Base-by-base conservation (phyloP, 1,140 invertebrate genomes). In the Hyphantria cunea region DNA sequence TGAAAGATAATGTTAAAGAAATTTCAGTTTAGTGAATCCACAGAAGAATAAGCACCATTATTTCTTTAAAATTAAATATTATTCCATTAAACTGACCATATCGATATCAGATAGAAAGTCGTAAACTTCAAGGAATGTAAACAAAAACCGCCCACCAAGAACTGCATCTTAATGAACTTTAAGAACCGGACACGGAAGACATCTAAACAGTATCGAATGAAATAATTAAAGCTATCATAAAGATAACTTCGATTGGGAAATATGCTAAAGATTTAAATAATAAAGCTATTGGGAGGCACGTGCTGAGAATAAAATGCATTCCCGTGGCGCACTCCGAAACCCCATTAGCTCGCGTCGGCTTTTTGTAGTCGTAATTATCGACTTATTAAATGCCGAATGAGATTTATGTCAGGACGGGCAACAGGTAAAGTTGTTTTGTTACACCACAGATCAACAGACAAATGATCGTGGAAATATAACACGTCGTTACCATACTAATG, bases 221-320 rank as follows among this genome's bases (percentile, higher is more conserved):
- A 62, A 69, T 80, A 81, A 87, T 86, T 86, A 81, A 80, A 79
- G 76, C 80, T 80, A 83, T 80, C 71, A 59, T 66, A 49, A 69
- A 78, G 72, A 83, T 82, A 81, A 83, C 66, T 75, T 74, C 65
- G 39, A 15, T 67, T 76, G 66, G 63, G 70, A 78, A 84, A 82
- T 81, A 81, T 82, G 73, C 63, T 79, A 74, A 78, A 73, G 71
- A 76, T 77, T 69, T 71, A 79, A 74, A 82, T 87, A 87, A 84
- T 86, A 76, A 84, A 84, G 79, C 63, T 52, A 78, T 84, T 71
- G 66, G 25, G 48, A 67, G 76, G 71, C 82, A 76, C 84, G 84
- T 84, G 84, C 80, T 72, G 64, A 54, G 72, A 70, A 70, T 71
- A 34, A 70, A 66, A 53, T 54, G 73, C 80, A 79, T 81, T 77